Evolutionary conservation across 2,113 vertebrate genomes (phyloP).

Genomic region (Pelobates fuscus): DNA sequence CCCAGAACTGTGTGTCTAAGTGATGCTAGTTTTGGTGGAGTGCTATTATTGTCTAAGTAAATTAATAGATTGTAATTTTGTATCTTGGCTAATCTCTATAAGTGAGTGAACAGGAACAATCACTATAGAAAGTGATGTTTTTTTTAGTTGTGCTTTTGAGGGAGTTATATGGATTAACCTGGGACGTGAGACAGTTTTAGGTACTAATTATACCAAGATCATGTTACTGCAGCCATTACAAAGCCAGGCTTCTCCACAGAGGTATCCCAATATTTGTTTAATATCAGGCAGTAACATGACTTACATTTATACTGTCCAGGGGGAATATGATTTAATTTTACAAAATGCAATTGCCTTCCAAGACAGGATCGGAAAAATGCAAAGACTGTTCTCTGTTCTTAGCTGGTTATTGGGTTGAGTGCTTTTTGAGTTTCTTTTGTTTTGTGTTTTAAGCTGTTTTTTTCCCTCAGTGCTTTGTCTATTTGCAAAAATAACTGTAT

Average conservation of each 20-base stretch:
- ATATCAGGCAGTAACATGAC: constrained; percentile 50
- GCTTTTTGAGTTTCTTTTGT: background rate
- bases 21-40: no score
- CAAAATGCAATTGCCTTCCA: constrained; percentile 27
- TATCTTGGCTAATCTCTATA: constrained; percentile 59
- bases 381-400: background rate
- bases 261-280: constrained; percentile 49
- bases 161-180: constrained; percentile 56
- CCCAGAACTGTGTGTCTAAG: no score
- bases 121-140: constrained; percentile 50
- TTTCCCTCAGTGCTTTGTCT: background rate
- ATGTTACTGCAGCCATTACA: constrained; percentile 54
- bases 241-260: constrained; percentile 46
- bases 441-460: background rate
- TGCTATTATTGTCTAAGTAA: no score
- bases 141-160: constrained; percentile 54
- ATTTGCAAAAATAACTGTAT: no score
- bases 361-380: constrained; percentile 27
- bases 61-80: constrained; percentile 56
- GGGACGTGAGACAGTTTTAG: constrained; percentile 43
- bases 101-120: constrained; percentile 57
- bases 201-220: constrained; percentile 54
- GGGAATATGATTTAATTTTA: constrained; percentile 32
- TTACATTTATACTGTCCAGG: constrained; percentile 38
- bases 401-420: background rate